Base-by-base conservation (phyloP, 2,797 vertebrate species). In the Fistularia commersonii region DNA sequence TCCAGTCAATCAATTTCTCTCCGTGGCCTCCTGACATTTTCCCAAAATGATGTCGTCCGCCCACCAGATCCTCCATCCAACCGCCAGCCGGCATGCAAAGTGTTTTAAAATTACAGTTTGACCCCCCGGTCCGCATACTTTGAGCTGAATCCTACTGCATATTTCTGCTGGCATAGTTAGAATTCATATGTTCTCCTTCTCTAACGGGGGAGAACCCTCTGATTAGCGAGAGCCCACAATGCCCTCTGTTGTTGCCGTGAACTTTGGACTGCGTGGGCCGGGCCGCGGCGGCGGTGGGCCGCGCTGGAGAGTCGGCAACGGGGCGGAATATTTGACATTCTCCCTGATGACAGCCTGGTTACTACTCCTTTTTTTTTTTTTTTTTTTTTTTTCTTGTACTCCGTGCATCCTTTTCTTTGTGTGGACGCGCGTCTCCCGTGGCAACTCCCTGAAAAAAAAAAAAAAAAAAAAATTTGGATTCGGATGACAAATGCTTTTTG, bases 181-280 rank as follows among this genome's bases (percentile, higher is more conserved):
- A 72, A 88, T 87, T 87, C 82, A 77, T 45, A 68, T 64, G 72
- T 54, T 65, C 61, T 66, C 52, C 8, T 8, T 55, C 71, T 83
- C 66, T 53, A 67, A 85, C 43, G 61, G 76, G 60, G 72, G 70
- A 66, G 76, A 72, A 77, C 82, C 79, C 58, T 60, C 72, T 77
- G 77, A 86, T 86, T 85, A 73, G 72, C 76, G 71, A 56, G n/a
- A 57, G 56, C 66, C 74, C 79, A 90, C 89, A 91, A 89, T 83
- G 87, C 67, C 69, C 51, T 76, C 73, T 75, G 62, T 90, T 88
- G 84, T 89, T 72, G 66, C 41, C 51, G 51, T 90, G 90, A 90
- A 89, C 87, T 89, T 87, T 87, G 87, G 86, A 88, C 84, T 75
- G 88, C 72, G 80, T 86, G 76, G 86, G 82, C 78, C 11, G 66